Evolutionary conservation across 2,888 invertebrate species (phyloP).

Genomic region (Cheilosia vulpina): DNA sequence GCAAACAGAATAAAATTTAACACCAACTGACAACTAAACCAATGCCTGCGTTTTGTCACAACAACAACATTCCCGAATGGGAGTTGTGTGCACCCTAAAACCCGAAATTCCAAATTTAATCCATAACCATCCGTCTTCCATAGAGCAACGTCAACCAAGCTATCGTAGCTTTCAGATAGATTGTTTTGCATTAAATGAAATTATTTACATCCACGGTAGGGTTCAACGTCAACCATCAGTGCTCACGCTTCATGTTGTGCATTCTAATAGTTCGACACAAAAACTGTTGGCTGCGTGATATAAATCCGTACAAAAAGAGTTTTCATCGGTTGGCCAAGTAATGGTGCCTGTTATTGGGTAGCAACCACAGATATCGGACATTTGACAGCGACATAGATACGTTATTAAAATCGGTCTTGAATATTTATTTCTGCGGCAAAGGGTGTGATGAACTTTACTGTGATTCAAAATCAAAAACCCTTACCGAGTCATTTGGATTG

Average conservation of each 20-base stretch:
- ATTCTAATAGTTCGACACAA: conserved; percentile 1
- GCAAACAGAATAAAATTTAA: conserved; percentile 5
- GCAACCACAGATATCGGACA: conserved; percentile 4
- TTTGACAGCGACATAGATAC: background rate
- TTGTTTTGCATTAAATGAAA: conserved; percentile 50
- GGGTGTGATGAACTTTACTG: background rate
- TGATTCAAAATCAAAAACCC: background rate
- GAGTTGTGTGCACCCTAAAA: background rate
- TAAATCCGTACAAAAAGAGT: conserved; percentile 20
- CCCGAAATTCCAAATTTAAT: conserved; percentile 2
- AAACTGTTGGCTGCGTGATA: background rate
- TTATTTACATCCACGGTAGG: conserved; percentile 25
- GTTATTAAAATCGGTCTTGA: background rate
- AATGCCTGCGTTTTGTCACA: conserved; percentile 19
- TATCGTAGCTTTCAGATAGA: conserved; percentile 34
- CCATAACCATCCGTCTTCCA: conserved; percentile 21
- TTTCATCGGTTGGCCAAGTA: conserved; percentile 15
- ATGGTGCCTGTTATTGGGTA: background rate
- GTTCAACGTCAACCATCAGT: conserved; percentile 9
- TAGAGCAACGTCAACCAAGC: background rate
- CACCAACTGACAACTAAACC: background rate
- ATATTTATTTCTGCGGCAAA: background rate
- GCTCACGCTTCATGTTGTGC: conserved; percentile 2
- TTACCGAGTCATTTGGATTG: background rate
- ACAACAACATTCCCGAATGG: background rate